Conservation (phyloP, 2,113 vertebrate genomes). For the Paracyprichromis sp. region DNA sequence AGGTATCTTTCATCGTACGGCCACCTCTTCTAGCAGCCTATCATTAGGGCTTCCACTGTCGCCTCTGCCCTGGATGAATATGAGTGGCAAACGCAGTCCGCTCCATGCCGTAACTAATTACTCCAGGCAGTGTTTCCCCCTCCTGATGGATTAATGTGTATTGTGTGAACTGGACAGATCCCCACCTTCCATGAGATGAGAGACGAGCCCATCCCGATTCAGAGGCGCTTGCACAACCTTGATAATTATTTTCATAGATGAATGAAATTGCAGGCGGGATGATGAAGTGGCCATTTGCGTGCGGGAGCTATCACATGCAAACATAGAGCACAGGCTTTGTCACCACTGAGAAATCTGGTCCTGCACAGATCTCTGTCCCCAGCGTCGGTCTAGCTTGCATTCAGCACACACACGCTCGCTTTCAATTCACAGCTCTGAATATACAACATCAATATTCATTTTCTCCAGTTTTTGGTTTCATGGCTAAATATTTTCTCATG, state of each 20-base stretch:
- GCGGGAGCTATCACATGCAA: conserved; percentile 80
- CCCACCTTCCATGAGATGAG: conserved; percentile 52
- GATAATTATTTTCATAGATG: conserved; percentile 98
- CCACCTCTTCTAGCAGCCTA: conserved; percentile 75
- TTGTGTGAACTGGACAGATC: conserved; percentile 75
- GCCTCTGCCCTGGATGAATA: conserved; percentile 73
- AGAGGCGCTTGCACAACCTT: conserved; percentile 82
- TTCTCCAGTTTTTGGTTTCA: neutral
- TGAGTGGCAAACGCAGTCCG: conserved; percentile 79
- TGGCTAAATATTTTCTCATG: neutral
- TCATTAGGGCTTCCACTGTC: conserved; percentile 82
- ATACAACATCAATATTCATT: neutral
- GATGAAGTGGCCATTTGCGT: conserved; percentile 88
- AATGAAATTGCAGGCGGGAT: conserved; percentile 87
- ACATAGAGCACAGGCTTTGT: conserved; percentile 72
- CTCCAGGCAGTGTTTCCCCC: conserved; percentile 74
- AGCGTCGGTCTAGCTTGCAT: neutral
- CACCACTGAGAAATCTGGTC: conserved; percentile 66
- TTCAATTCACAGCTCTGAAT: neutral
- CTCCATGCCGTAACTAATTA: conserved; percentile 87
- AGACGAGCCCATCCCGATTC: conserved; percentile 72
- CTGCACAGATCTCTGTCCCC: conserved; percentile 23
- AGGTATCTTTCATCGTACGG: conserved; percentile 35
- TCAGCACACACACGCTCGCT: neutral
- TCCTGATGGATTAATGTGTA: conserved; percentile 89